Evolutionary conservation across 2,888 invertebrate genomes (phyloP).

Genomic region (Drosophila tripunctata): DNA sequence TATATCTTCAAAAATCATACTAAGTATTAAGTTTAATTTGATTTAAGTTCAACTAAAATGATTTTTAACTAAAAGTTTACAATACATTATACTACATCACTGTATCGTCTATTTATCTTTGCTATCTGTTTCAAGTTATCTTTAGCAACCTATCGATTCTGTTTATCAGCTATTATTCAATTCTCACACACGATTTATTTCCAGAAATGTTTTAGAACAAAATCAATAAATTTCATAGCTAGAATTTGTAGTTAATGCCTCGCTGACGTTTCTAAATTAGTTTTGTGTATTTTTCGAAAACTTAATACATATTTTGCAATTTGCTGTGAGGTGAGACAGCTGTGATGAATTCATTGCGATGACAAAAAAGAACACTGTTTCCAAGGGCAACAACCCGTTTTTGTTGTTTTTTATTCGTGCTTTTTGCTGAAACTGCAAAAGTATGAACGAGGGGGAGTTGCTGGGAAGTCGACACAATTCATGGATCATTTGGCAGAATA

Average conservation of each 20-base stretch:
- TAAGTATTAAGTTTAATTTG: too few relatives aligned
- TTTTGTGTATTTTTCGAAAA: neutral
- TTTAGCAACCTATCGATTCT: neutral
- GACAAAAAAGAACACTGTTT: conserved; percentile 13
- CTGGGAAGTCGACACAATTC: conserved; percentile 39
- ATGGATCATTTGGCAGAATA: conserved; percentile 66
- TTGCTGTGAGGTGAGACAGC: conserved; percentile 8
- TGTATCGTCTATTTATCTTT: too few relatives aligned
- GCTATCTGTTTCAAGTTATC: neutral
- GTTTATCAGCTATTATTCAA: neutral
- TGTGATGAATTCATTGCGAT: conserved; percentile 28
- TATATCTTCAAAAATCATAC: too few relatives aligned
- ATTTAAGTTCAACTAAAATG: too few relatives aligned
- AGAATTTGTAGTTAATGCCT: neutral
- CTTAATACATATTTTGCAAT: conserved; percentile 15
- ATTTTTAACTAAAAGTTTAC: neutral
- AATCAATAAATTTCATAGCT: neutral
- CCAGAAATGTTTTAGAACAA: neutral
- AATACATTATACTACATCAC: too few relatives aligned
- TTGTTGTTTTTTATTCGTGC: conserved; percentile 5
- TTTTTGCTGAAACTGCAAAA: conserved; percentile 37
- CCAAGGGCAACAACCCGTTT: conserved; percentile 43
- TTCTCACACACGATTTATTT: neutral
- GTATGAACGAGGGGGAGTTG: neutral
- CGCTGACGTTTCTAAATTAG: conserved; percentile 13